These are phyloP conservation scores for Hemicrepidius hirtus DNA, from an alignment of 2,888 invertebrate species.

Conservation along the genomic window DNA sequence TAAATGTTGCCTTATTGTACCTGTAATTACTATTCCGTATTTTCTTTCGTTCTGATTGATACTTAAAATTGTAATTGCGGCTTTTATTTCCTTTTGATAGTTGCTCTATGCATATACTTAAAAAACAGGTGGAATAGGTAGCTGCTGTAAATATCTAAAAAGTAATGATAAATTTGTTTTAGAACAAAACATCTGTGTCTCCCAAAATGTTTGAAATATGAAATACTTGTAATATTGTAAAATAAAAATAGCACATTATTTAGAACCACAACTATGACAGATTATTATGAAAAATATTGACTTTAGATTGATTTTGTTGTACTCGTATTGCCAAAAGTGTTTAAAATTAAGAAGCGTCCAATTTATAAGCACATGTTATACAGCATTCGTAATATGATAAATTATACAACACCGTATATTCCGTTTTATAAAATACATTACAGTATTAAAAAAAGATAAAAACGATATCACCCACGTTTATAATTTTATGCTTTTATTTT, in stretches of 20 bases:
- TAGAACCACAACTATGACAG: too few species aligned
- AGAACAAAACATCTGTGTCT: too few species aligned
- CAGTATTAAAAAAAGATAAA: constrained; percentile 44
- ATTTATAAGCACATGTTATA: not conserved
- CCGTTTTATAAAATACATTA: constrained; percentile 40
- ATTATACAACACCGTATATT: constrained; percentile 23
- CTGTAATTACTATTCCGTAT: constrained; percentile 34
- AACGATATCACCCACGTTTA: constrained; percentile 50
- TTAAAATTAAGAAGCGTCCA: not conserved
- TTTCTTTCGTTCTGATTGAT: constrained; percentile 14
- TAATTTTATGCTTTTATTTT: constrained; percentile 50
- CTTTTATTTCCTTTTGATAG: constrained; percentile 2
- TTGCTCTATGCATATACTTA: not conserved
- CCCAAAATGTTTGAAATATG: too few species aligned
- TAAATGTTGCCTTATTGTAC: constrained; percentile 56
- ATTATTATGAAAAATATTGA: too few species aligned
- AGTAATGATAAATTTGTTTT: too few species aligned
- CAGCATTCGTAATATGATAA: constrained; percentile 30
- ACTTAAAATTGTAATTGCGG: constrained; percentile 5
- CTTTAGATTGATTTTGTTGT: too few species aligned
- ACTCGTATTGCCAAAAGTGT: too few species aligned
- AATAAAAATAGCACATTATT: too few species aligned
- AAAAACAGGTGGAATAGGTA: not conserved
- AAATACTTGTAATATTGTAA: too few species aligned
- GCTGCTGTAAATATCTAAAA: too few species aligned